Conservation (phyloP, 2,797 vertebrate species). For the Mallotus villosus region DNA sequence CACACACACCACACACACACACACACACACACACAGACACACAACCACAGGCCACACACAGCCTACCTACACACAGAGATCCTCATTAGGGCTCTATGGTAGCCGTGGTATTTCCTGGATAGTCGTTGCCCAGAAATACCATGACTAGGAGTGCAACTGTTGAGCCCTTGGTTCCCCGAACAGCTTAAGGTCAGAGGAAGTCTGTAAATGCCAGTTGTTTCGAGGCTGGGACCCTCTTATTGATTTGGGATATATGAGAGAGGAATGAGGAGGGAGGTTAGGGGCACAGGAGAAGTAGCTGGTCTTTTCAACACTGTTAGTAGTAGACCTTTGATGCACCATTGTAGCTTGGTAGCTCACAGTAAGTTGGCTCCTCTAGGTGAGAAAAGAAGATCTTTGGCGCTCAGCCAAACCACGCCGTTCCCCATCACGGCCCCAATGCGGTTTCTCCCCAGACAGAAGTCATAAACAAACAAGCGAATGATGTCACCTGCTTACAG, state of each 20-base stretch:
- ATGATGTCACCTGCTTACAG: too few species aligned
- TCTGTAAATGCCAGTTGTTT: slow-evolving; percentile 6
- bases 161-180: too few species aligned
- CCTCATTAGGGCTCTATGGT: too few species aligned
- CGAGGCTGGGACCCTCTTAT: not conserved
- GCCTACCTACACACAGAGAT: not conserved
- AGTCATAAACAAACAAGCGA: too few species aligned
- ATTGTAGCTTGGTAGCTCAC: too few species aligned
- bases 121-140: too few species aligned
- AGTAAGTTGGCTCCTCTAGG: not conserved
- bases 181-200: not conserved
- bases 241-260: not conserved
- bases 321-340: too few species aligned
- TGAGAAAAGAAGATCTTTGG: not conserved
- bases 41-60: not conserved
- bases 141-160: too few species aligned
- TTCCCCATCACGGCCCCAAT: too few species aligned
- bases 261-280: not conserved
- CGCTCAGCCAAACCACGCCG: too few species aligned
- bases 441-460: too few species aligned
- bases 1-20: not conserved
- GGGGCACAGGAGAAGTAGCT: not conserved
- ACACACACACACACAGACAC: not conserved
- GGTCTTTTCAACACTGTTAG: not conserved
- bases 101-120: too few species aligned